Conservation (phyloP, 1,140 invertebrate species). For the Trachymyrmex septentrionalis region DNA sequence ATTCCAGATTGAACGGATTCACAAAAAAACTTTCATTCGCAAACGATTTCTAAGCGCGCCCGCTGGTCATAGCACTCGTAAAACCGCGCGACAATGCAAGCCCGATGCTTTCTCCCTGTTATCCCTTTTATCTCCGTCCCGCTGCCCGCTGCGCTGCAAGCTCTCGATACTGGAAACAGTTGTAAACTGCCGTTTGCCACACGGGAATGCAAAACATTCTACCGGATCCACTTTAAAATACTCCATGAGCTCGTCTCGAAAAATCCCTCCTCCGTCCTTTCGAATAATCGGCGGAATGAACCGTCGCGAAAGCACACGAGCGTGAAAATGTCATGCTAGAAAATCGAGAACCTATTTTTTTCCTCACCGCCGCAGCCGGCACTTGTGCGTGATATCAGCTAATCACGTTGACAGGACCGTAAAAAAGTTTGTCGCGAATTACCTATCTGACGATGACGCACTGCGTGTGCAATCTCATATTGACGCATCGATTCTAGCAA, state of each 20-base stretch:
- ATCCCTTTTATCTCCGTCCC: constrained; percentile 34
- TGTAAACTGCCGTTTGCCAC: constrained; percentile 62
- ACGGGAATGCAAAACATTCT: constrained; percentile 48
- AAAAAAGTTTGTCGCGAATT: constrained; percentile 46
- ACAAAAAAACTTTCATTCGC: constrained; percentile 53
- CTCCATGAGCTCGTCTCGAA: constrained; percentile 31
- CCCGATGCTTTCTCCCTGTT: constrained; percentile 40
- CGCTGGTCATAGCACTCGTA: constrained; percentile 40
- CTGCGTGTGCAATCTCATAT: background rate
- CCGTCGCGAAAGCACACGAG: constrained; percentile 33
- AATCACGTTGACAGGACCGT: constrained; percentile 41
- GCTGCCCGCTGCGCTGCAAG: background rate
- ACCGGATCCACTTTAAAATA: constrained; percentile 63
- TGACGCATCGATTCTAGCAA: constrained; percentile 16
- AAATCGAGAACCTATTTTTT: constrained; percentile 47
- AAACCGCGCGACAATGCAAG: constrained; percentile 52
- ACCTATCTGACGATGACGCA: constrained; percentile 29
- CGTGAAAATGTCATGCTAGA: constrained; percentile 28
- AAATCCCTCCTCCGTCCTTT: constrained; percentile 7
- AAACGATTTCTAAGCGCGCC: constrained; percentile 34
- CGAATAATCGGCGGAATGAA: constrained; percentile 46
- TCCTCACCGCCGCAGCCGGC: background rate
- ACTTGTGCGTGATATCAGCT: constrained; percentile 42
- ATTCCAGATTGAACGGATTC: constrained; percentile 29
- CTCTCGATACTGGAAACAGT: constrained; percentile 59